Evolutionary conservation across 2,888 invertebrate genomes (phyloP).

Genomic region (Parnassius glacialis): DNA sequence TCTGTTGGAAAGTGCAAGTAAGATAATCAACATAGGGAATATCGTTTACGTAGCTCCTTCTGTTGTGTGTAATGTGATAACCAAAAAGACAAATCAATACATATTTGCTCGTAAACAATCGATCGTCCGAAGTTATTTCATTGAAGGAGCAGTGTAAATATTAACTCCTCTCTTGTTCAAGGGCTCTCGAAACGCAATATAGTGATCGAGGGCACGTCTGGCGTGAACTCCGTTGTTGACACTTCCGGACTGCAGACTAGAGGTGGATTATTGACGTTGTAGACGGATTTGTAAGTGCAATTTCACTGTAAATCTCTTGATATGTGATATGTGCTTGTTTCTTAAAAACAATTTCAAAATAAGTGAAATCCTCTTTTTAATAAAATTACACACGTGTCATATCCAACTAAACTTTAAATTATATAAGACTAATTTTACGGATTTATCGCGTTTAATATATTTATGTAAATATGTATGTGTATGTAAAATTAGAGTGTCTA

Average conservation of each 20-base stretch:
- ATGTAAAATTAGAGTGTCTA: no score
- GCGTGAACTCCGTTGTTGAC: background rate
- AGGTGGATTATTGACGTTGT: slow-evolving; percentile 4
- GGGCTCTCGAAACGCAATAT: slow-evolving; percentile 13
- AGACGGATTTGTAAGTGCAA: background rate
- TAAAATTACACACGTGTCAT: no score
- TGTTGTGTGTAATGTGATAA: background rate
- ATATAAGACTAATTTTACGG: no score
- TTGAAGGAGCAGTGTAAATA: slow-evolving; percentile 11
- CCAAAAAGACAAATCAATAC: background rate
- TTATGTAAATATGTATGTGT: no score
- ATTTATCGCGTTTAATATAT: no score
- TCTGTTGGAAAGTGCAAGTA: no score
- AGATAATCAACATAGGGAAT: no score
- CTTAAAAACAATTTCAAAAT: no score
- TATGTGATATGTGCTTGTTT: no score
- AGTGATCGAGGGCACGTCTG: slow-evolving; percentile 3
- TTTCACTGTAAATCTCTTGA: background rate
- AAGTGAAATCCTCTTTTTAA: no score
- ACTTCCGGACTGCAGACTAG: background rate
- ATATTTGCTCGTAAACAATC: background rate
- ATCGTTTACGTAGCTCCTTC: no score
- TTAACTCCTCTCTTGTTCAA: slow-evolving; percentile 6
- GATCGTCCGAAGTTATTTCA: background rate
- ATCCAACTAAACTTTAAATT: no score